Evolutionary conservation across 2,113 vertebrate genomes (phyloP), one percentile per base, ranked within the genome.

Genomic region (Tachysurus fulvidraco): DNA sequence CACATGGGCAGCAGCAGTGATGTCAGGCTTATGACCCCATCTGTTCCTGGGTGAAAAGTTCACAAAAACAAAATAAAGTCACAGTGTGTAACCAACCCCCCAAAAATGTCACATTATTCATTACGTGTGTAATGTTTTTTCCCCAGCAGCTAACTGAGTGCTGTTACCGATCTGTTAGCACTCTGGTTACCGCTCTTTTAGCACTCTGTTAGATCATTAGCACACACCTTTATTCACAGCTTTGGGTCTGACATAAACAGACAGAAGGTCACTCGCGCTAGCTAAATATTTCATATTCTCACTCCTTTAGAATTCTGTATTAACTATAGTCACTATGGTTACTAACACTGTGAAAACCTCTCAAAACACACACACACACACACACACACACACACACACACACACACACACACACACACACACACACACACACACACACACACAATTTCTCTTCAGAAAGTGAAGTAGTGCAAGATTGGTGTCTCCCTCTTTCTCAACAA

Each of bases 331-430:
- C 28, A 14, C 28, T 69, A 36, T 69, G 65, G 28, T 17, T 30
- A 16, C n/a, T 17, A 69, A 69, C 12, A 71, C 67, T 71, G 67
- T 36, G 64, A n/a, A 25, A 65, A 13, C 9, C 62, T 25, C 25
- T 25, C 36, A 36, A 36, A 4, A 30, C 69, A 10, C 36, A 44
- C 30, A 44, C 36, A 71, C 69, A 36, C 12, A 30, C 69, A 10
- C 36, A 44, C 30, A 44, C 36, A 71, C 69, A 73, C 69, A 73
- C 69, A 74, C 71, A 74, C 69, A 73, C 69, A 73, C 69, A 44
- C 46, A 50, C 46, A 50, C 46, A 50, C 46, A 50, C 12, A 50
- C 46, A 50, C 46, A 50, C 46, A 50, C 46, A 50, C 12, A 36
- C 12, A 30, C 69, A 10, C 69, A 44, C 30, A 44, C 36, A 71